Evolutionary conservation across 2,888 invertebrate species (phyloP).

Genomic region (Archips xylosteana): DNA sequence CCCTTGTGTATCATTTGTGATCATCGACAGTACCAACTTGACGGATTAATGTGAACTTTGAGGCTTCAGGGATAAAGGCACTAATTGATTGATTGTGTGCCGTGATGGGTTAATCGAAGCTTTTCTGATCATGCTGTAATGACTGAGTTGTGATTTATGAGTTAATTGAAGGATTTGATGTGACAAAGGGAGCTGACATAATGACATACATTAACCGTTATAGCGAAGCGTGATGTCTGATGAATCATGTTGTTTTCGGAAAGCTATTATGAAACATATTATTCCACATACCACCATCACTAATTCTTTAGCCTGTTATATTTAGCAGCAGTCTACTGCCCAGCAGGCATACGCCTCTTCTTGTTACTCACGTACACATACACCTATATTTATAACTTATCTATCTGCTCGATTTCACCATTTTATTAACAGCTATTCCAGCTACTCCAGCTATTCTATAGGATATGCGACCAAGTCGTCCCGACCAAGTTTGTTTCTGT

Average conservation of each 20-base stretch:
- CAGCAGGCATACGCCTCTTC: too few species aligned
- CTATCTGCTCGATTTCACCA: too few species aligned
- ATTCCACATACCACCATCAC: too few species aligned
- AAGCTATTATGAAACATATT: not conserved
- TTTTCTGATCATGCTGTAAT: conserved; percentile 32
- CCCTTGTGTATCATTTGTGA: conserved; percentile 33
- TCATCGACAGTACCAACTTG: conserved; percentile 28
- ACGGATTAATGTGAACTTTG: conserved; percentile 39
- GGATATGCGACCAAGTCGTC: too few species aligned
- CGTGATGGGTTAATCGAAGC: conserved; percentile 38
- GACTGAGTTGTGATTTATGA: conserved; percentile 30
- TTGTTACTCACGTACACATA: too few species aligned
- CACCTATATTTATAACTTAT: too few species aligned
- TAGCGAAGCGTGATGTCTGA: not conserved
- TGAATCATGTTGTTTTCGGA: not conserved
- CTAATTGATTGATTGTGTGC: conserved; percentile 36
- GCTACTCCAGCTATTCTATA: too few species aligned
- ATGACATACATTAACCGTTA: not conserved
- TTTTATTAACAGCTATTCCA: too few species aligned
- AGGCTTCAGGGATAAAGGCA: conserved; percentile 27
- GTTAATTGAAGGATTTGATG: conserved; percentile 7
- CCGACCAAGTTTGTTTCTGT: too few species aligned
- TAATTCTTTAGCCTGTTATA: too few species aligned
- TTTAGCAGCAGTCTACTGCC: too few species aligned
- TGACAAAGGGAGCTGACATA: not conserved